Conservation (phyloP, 2,113 vertebrate genomes). For the Pagrus major region DNA sequence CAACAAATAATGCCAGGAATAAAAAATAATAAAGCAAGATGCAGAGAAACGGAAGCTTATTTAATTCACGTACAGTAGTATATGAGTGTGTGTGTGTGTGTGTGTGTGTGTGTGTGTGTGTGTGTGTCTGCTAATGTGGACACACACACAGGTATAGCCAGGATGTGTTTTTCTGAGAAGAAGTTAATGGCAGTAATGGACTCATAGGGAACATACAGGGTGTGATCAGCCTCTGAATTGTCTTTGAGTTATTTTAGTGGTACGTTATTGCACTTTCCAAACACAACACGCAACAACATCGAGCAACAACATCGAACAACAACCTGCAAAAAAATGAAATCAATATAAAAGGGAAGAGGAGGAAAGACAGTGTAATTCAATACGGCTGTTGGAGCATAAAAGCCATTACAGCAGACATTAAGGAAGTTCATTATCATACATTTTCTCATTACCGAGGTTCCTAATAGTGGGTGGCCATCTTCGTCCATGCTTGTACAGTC, state of each 20-base stretch:
- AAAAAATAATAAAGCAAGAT: slow-evolving; percentile 23
- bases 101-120: slow-evolving; percentile 14
- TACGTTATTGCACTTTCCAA: not conserved
- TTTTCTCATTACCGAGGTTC: not conserved
- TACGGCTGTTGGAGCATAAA: not conserved
- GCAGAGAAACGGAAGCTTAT: slow-evolving; percentile 36
- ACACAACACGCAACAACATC: no score
- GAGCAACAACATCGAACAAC: not conserved
- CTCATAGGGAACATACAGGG: not conserved
- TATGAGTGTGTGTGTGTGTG: slow-evolving; percentile 13
- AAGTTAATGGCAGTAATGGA: not conserved
- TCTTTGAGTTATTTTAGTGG: not conserved
- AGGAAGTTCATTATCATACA: not conserved
- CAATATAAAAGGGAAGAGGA: not conserved
- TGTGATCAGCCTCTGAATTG: not conserved
- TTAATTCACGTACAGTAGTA: slow-evolving; percentile 27
- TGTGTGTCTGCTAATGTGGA: slow-evolving; percentile 12
- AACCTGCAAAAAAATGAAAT: not conserved
- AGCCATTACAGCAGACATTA: slow-evolving; percentile 7
- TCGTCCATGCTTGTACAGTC: no score
- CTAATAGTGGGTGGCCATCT: not conserved
- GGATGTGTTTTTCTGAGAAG: not conserved
- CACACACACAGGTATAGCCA: not conserved
- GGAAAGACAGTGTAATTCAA: not conserved
- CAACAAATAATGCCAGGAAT: slow-evolving; percentile 36